Evolutionary conservation across 2,113 vertebrate genomes (phyloP).

Genomic region (Hucho hucho): DNA sequence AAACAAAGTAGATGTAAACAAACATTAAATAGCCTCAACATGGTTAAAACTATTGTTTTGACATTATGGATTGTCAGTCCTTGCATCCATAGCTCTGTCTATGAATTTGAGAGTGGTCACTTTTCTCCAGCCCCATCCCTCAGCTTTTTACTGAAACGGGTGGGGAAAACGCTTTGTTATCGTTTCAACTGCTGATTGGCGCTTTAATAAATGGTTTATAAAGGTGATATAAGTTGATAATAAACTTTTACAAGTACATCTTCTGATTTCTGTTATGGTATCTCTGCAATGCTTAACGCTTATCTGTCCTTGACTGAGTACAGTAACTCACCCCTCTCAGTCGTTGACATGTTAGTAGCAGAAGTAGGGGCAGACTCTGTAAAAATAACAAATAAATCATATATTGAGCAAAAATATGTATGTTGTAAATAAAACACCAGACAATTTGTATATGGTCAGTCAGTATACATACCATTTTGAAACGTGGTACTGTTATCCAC

Average conservation of each 20-base stretch:
- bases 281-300: neutral
- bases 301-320: neutral
- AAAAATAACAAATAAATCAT: neutral
- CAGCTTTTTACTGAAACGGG: too few species aligned
- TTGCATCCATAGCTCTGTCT: too few species aligned
- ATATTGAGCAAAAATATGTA: neutral
- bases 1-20: too few species aligned
- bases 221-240: neutral
- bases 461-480: neutral
- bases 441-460: neutral
- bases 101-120: too few species aligned
- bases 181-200: too few species aligned
- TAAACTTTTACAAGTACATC: neutral
- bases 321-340: neutral
- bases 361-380: neutral
- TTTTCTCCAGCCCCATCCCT: too few species aligned
- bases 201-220: neutral
- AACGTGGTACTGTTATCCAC: neutral
- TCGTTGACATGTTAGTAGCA: neutral
- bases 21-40: too few species aligned
- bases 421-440: neutral
- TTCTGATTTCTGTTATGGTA: neutral
- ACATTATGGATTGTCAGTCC: too few species aligned
- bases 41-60: too few species aligned
- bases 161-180: too few species aligned